These are phyloP conservation scores for Cyclargus thomasi DNA, from an alignment of 1,140 invertebrate species.

Conservation along the genomic window DNA sequence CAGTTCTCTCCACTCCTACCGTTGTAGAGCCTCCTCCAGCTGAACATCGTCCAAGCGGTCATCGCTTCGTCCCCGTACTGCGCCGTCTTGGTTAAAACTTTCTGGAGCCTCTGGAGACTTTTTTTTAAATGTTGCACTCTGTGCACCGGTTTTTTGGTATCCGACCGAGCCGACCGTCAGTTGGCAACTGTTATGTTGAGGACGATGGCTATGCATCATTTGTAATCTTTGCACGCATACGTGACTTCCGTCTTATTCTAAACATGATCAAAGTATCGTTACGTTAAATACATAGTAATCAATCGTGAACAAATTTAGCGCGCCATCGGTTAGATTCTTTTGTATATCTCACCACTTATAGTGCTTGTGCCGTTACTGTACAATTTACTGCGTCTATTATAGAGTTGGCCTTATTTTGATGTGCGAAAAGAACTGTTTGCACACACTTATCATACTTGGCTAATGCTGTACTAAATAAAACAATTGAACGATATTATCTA, in stretches of 20 bases:
- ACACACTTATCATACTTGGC: not conserved
- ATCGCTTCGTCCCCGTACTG: constrained; percentile 68
- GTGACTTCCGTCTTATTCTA: constrained; percentile 56
- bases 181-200: constrained; percentile 43
- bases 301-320: constrained; percentile 39
- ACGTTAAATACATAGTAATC: constrained; percentile 34
- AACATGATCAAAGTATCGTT: constrained; percentile 53
- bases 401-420: not conserved
- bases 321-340: constrained; percentile 35
- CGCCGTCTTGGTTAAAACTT: constrained; percentile 49
- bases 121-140: not conserved
- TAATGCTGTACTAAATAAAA: too few species aligned
- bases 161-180: constrained; percentile 41
- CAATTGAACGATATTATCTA: too few species aligned
- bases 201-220: constrained; percentile 37
- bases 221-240: constrained; percentile 52
- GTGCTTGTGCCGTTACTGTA: constrained; percentile 1
- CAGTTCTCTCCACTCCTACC: constrained; percentile 36
- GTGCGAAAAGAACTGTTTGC: not conserved
- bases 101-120: not conserved
- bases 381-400: not conserved
- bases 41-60: constrained; percentile 72
- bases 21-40: constrained; percentile 63
- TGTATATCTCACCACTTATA: constrained; percentile 20
- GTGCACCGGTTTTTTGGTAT: constrained; percentile 19